A percentile compares a stretch with the other conserved stretches of the same genome.
These are phyloP conservation scores for Callopanchax toddi DNA, from an alignment of 2,113 vertebrate genomes.

Conservation along the genomic window DNA sequence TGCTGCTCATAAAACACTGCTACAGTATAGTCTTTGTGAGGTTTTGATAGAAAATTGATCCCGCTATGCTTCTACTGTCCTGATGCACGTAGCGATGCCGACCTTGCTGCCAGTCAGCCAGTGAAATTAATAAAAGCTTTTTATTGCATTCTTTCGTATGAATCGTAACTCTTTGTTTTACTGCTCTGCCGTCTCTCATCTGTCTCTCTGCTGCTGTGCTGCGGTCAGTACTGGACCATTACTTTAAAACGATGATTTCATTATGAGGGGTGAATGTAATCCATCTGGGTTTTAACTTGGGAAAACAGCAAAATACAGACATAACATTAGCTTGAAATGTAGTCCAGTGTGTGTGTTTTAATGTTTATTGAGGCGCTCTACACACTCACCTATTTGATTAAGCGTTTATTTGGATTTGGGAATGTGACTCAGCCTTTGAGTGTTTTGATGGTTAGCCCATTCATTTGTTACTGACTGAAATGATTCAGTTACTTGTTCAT, in stretches of 20 bases:
- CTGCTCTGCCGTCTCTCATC: conserved; percentile 57
- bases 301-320: no score
- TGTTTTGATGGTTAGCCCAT: neutral
- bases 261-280: conserved; percentile 60
- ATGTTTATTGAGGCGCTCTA: no score
- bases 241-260: conserved; percentile 57
- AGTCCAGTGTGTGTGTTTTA: no score
- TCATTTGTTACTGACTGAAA: conserved; percentile 1
- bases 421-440: no score
- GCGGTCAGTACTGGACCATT: conserved; percentile 59
- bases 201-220: conserved; percentile 53
- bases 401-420: no score
- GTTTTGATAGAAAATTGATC: conserved; percentile 33
- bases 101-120: conserved; percentile 28
- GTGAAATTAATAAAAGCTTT: conserved; percentile 34
- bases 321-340: no score
- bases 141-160: conserved; percentile 42
- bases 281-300: conserved; percentile 12
- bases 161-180: conserved; percentile 59
- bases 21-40: conserved; percentile 1
- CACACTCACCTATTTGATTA: no score
- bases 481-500: neutral
- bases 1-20: neutral
- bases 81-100: conserved; percentile 8
- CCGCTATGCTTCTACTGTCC: conserved; percentile 34